Percentiles rank a stretch among this genome's conserved stretches.
phyloP scores from a whole-genome alignment of 1,140 invertebrate genomes.

The Gerris buenoi region DNA sequence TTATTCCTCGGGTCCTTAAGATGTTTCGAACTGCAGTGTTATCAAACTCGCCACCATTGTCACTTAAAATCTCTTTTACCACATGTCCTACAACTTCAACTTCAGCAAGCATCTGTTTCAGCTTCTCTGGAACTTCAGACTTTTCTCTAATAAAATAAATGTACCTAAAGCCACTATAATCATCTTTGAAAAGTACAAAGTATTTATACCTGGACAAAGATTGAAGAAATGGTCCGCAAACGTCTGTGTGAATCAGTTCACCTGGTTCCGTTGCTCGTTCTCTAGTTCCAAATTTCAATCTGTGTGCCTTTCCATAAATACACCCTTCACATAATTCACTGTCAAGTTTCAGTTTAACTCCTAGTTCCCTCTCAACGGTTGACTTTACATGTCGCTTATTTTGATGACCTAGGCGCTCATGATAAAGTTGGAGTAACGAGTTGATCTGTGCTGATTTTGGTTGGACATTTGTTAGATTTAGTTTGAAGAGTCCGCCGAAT shows the following conservation, averaged over 20 bases:
- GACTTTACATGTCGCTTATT: conserved; percentile 23
- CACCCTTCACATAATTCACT: conserved; percentile 25
- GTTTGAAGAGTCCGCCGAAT: conserved; percentile 20
- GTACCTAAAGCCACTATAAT: conserved; percentile 24
- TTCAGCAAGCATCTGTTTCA: too few relatives aligned
- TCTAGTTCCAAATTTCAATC: conserved; percentile 25
- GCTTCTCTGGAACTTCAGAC: too few relatives aligned
- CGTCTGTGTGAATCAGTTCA: conserved; percentile 24
- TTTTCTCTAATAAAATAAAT: too few relatives aligned
- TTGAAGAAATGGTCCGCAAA: conserved; percentile 23
- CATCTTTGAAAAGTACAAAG: conserved; percentile 25
- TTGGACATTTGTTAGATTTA: conserved; percentile 16
- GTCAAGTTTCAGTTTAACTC: conserved; percentile 18
- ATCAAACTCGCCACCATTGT: too few relatives aligned
- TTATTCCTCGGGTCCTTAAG: too few relatives aligned
- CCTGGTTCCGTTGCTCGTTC: conserved; percentile 18
- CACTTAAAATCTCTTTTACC: too few relatives aligned
- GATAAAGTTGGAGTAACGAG: conserved; percentile 22
- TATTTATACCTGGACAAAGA: conserved; percentile 22
- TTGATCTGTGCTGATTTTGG: conserved; percentile 6
- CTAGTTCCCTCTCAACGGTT: conserved; percentile 18
- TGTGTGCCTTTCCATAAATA: conserved; percentile 24
- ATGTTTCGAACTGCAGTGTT: too few relatives aligned
- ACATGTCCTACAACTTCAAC: too few relatives aligned
- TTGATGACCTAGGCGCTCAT: conserved; percentile 24